A percentile compares a stretch with the other conserved stretches of the same genome.
phyloP scores from a whole-genome alignment of 2,113 vertebrate genomes.

The Hypocryptadius cinnamomeus region DNA sequence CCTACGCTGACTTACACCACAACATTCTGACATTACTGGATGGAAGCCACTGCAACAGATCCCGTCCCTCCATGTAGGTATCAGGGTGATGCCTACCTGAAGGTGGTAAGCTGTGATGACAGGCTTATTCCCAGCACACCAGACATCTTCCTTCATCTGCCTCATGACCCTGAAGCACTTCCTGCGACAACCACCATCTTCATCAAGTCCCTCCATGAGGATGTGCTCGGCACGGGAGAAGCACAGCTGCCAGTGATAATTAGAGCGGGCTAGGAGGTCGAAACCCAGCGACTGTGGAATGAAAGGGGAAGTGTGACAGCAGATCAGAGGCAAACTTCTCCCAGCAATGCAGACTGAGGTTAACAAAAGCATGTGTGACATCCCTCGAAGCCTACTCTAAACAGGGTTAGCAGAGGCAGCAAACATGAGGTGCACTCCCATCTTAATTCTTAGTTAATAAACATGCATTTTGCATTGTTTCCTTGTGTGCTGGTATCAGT shows the following conservation, averaged over 20 bases:
- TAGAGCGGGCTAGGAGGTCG: conserved; percentile 74
- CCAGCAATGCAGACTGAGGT: background rate
- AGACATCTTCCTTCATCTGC: conserved; percentile 81
- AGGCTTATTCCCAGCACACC: conserved; percentile 78
- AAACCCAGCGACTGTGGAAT: conserved; percentile 77
- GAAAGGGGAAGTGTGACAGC: background rate
- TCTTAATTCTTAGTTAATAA: background rate
- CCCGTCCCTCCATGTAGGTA: background rate
- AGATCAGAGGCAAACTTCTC: background rate
- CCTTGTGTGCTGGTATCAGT: background rate
- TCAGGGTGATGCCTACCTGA: conserved; percentile 61
- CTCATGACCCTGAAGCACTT: conserved; percentile 74
- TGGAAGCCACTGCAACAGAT: background rate
- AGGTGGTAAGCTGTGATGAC: conserved; percentile 79
- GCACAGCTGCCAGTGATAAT: conserved; percentile 82
- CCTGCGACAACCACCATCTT: conserved; percentile 80
- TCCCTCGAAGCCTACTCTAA: background rate
- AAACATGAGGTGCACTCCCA: background rate
- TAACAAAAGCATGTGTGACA: background rate
- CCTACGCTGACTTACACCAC: background rate
- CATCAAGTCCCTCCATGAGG: conserved; percentile 76
- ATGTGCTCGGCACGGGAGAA: conserved; percentile 77
- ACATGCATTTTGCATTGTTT: background rate
- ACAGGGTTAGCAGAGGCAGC: background rate
- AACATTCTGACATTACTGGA: background rate